Conservation (phyloP, 2,113 vertebrate genomes). For the Serilophus lunatus region DNA sequence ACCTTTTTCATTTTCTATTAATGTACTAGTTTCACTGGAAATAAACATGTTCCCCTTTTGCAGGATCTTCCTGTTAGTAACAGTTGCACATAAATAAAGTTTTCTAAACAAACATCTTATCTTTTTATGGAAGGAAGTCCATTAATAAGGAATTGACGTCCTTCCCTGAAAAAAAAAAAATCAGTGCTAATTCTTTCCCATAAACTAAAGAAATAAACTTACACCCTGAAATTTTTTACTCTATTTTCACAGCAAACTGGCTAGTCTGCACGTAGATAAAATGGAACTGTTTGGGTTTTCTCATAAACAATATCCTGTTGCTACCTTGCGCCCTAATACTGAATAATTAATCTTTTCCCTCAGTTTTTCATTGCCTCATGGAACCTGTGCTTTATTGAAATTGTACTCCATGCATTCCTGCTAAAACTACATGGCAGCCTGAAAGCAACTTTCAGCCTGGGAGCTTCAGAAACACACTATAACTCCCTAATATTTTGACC, state of each 20-base stretch:
- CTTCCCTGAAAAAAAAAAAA: constrained; percentile 57
- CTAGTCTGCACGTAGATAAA: constrained; percentile 25
- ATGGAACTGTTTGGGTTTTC: not conserved
- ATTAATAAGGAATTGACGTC: constrained; percentile 74
- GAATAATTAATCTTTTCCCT: not conserved
- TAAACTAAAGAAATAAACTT: constrained; percentile 68
- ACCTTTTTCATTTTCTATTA: constrained; percentile 22
- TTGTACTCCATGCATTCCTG: not conserved
- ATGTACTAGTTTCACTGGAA: constrained; percentile 35
- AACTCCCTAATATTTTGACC: not conserved
- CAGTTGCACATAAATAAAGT: constrained; percentile 68
- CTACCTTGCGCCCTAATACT: constrained; percentile 19
- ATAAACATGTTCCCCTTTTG: constrained; percentile 32
- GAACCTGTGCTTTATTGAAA: not conserved
- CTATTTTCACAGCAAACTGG: constrained; percentile 53
- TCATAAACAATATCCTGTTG: constrained; percentile 11
- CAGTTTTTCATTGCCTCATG: not conserved
- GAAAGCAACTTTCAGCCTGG: not conserved
- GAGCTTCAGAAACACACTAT: not conserved
- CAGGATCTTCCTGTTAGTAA: constrained; percentile 69
- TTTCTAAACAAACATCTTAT: constrained; percentile 78
- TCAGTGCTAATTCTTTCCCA: constrained; percentile 65
- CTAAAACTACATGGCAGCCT: not conserved
- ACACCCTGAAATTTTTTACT: constrained; percentile 45
- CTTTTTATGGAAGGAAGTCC: constrained; percentile 76